phyloP scores from a whole-genome alignment of 2,113 vertebrate species.

The Sigmodon hispidus region DNA sequence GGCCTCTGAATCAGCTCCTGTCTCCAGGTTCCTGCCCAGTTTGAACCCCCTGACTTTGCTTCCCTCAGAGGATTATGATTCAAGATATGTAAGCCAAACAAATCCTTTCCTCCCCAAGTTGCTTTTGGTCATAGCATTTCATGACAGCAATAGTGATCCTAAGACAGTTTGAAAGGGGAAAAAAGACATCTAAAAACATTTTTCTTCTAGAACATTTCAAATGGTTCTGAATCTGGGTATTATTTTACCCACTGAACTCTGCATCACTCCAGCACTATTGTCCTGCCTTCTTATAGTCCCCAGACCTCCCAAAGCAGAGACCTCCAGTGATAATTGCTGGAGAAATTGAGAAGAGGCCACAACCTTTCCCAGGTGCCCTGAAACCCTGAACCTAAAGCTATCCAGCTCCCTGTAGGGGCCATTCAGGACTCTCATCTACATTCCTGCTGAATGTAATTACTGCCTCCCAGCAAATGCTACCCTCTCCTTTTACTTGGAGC shows the following conservation, averaged over 20 bases:
- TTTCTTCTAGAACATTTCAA: conserved; percentile 48
- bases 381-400: background rate
- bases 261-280: too few relatives aligned
- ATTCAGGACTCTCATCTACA: background rate
- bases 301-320: background rate
- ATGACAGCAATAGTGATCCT: background rate
- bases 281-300: background rate
- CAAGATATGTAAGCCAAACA: background rate
- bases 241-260: background rate
- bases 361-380: too few relatives aligned
- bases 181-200: background rate
- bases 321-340: background rate
- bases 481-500: background rate
- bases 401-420: too few relatives aligned
- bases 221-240: background rate
- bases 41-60: background rate
- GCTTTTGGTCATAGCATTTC: background rate
- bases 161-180: background rate
- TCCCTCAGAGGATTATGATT: background rate
- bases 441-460: background rate
- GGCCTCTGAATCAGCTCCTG: background rate
- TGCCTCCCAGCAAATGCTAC: background rate
- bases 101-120: background rate
- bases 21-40: background rate
- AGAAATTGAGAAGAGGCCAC: background rate